These are phyloP conservation scores for Heloderma charlesbogerti DNA, from an alignment of 2,113 vertebrate genomes.

Conservation along the genomic window DNA sequence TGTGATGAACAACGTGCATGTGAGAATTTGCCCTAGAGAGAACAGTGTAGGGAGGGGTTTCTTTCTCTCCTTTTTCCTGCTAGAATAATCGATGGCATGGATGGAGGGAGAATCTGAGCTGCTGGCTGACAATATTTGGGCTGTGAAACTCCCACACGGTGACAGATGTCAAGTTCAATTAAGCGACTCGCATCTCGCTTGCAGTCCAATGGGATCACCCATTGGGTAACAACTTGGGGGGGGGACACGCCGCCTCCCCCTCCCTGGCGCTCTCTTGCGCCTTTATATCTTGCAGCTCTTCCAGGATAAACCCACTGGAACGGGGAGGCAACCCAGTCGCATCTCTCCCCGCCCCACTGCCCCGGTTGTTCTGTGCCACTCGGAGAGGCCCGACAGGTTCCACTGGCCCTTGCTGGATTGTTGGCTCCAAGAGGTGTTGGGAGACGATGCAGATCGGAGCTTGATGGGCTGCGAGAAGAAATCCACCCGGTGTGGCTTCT, in stretches of 20 bases:
- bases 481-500: slow-evolving; percentile 44
- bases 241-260: slow-evolving; percentile 72
- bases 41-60: not conserved
- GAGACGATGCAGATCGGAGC: not conserved
- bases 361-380: slow-evolving; percentile 39
- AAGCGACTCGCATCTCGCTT: slow-evolving; percentile 82
- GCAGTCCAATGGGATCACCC: slow-evolving; percentile 84
- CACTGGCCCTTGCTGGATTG: slow-evolving; percentile 5
- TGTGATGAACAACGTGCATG: not conserved
- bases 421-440: not conserved
- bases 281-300: slow-evolving; percentile 80
- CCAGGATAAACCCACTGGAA: slow-evolving; percentile 76
- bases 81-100: slow-evolving; percentile 30
- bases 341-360: slow-evolving; percentile 60
- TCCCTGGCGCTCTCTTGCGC: slow-evolving; percentile 62
- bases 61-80: slow-evolving; percentile 50
- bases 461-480: slow-evolving; percentile 45
- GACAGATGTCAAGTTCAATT: slow-evolving; percentile 88
- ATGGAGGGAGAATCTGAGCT: slow-evolving; percentile 76
- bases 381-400: slow-evolving; percentile 60
- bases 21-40: not conserved
- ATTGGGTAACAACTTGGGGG: slow-evolving; percentile 84
- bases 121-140: slow-evolving; percentile 81
- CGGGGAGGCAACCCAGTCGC: slow-evolving; percentile 66
- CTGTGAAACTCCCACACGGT: slow-evolving; percentile 85